Conservation (phyloP, 2,888 invertebrate genomes). For the Drosophila testacea region DNA sequence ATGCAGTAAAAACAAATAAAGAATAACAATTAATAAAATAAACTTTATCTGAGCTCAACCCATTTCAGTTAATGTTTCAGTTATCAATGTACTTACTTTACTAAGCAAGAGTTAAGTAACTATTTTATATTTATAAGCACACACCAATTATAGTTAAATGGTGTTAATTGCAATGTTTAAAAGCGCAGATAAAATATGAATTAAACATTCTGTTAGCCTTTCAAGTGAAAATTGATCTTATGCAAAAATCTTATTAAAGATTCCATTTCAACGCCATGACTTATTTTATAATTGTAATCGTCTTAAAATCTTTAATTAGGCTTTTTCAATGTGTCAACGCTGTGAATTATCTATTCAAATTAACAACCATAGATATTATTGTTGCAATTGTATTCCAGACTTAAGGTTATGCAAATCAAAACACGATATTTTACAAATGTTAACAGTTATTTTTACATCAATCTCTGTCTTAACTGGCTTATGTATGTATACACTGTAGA, state of each 20-base stretch:
- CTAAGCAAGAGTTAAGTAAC: background rate
- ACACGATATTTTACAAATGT: slow-evolving; percentile 28
- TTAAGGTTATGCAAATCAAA: slow-evolving; percentile 35
- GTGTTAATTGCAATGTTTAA: background rate
- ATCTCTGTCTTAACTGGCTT: background rate
- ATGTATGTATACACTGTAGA: too few relatives aligned
- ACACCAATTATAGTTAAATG: background rate
- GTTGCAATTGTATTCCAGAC: background rate
- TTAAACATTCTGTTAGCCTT: background rate
- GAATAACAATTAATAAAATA: background rate
- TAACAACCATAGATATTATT: background rate
- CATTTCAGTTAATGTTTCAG: too few relatives aligned
- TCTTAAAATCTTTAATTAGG: slow-evolving; percentile 7
- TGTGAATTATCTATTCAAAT: background rate
- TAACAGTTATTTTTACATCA: slow-evolving; percentile 22
- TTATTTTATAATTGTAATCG: slow-evolving; percentile 8
- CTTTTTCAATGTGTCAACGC: slow-evolving; percentile 2
- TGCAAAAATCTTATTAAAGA: slow-evolving; percentile 1
- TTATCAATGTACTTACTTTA: too few relatives aligned
- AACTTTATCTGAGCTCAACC: too few relatives aligned
- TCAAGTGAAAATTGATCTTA: slow-evolving; percentile 1
- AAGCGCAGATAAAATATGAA: slow-evolving; percentile 11
- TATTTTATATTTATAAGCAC: background rate
- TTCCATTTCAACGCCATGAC: background rate
- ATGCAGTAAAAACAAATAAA: slow-evolving; percentile 15